Evolutionary conservation across 2,113 vertebrate species (phyloP).

Genomic region (Cromileptes altivelis): DNA sequence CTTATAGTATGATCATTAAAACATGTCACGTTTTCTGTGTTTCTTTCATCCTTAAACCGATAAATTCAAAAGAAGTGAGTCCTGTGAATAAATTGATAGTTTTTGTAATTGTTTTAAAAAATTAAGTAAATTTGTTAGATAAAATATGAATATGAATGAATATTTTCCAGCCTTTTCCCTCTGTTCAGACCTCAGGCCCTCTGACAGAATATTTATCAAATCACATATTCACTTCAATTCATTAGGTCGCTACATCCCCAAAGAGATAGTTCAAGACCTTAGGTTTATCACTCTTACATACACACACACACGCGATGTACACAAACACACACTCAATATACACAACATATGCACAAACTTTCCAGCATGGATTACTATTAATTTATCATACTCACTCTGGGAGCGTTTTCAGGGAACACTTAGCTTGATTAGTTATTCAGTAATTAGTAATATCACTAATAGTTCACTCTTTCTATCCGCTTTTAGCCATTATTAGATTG

Average conservation of each 20-base stretch:
- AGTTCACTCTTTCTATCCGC: conserved; percentile 73
- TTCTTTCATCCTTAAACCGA: background rate
- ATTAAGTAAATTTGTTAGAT: background rate
- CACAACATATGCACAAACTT: conserved; percentile 36
- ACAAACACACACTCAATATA: background rate
- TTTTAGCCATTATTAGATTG: conserved; percentile 79
- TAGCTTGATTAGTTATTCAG: conserved; percentile 75
- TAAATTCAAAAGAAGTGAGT: background rate
- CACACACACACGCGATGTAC: background rate
- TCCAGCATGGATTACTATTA: conserved; percentile 30
- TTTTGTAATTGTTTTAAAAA: background rate
- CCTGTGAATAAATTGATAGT: background rate
- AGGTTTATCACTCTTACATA: conserved; percentile 40
- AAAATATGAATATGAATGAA: background rate
- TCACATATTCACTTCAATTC: conserved; percentile 17
- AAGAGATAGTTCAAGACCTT: conserved; percentile 29
- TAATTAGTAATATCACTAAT: conserved; percentile 80
- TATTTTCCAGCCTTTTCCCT: background rate
- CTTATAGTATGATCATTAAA: background rate
- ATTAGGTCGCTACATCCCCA: conserved; percentile 4
- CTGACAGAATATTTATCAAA: conserved; percentile 30
- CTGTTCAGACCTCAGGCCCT: background rate
- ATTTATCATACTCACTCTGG: conserved; percentile 66
- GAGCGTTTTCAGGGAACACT: conserved; percentile 72
- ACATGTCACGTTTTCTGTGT: background rate